A percentile compares a stretch with the other conserved stretches of the same genome.
Conservation (phyloP, 2,888 invertebrate genomes). For the Pinctada fucata region DNA sequence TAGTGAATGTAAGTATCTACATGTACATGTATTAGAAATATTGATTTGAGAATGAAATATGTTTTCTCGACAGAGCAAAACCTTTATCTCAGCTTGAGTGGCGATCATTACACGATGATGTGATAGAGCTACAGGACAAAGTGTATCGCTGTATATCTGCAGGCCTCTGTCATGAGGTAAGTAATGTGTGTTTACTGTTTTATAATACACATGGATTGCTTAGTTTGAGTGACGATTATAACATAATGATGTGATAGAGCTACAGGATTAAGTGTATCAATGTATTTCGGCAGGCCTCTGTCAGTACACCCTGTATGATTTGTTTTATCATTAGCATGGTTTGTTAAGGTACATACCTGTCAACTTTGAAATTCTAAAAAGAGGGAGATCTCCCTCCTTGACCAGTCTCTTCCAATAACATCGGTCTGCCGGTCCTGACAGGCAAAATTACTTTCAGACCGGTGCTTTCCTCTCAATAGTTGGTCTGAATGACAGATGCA, state of each 20-base stretch:
- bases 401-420: no score
- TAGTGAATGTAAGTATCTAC: no score
- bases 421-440: no score
- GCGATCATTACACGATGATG: slow-evolving; percentile 83
- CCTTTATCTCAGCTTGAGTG: slow-evolving; percentile 79
- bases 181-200: neutral
- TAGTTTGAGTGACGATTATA: slow-evolving; percentile 84
- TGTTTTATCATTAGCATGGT: neutral
- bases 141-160: slow-evolving; percentile 76
- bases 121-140: slow-evolving; percentile 82
- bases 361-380: no score
- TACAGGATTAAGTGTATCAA: slow-evolving; percentile 81
- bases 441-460: no score
- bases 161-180: slow-evolving; percentile 62
- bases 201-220: neutral
- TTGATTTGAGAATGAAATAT: no score
- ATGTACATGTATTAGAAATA: no score
- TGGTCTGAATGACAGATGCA: no score
- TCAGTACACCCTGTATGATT: slow-evolving; percentile 14
- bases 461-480: no score
- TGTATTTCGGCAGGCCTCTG: slow-evolving; percentile 60
- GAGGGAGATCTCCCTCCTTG: no score
- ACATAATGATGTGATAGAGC: slow-evolving; percentile 83
- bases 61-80: neutral
- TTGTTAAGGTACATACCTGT: neutral